Base-by-base conservation (phyloP, 2,888 invertebrate species). In the Coleophora flavipennella region DNA sequence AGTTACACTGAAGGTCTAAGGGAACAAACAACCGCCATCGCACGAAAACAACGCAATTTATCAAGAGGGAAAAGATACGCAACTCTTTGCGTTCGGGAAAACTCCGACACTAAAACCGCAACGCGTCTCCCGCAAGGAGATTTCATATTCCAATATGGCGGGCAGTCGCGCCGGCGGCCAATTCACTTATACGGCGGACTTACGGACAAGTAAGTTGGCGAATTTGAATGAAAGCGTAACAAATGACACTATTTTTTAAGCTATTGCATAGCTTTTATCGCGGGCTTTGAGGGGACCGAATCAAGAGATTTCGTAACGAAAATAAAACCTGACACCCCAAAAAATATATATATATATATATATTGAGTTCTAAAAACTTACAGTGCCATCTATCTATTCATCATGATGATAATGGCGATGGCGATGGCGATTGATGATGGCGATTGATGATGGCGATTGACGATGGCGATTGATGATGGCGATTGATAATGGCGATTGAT, bases 21-120 rank as follows among this genome's bases (percentile, higher is more conserved):
- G 38, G 66, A 62, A 68, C 75, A 78, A 80, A 79, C 74, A 78
- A 67, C 67, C 57, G 55, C 49, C 62, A 58, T 75, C 68, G 72
- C 67, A 20, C 79, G 80, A 80, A 83, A 83, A 83, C 83, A 83
- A 83, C 77, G 73, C 77, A 64, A 80, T 83, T 80, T 81, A 81
- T 83, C 81, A 80, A 67, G 69, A 68, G 73, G 75, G 72, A 64
- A 61, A 63, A 62, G 67, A 72, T 68, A 72, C 72, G 63, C 59
- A 54, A 57, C 57, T 44, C 43, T 57, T 57, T 59, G 57, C 36
- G 37, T 36, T 50, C 49, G 56, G 59, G 65, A 55, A 67, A 74
- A 73, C 66, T 77, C 70, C 50, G 58, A 64, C 62, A 70, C 76
- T 79, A 80, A 79, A 78, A 73, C 72, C 71, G 58, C 66, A 71